phyloP scores from a whole-genome alignment of 2,797 vertebrate species.

The Micromesistius poutassou region DNA sequence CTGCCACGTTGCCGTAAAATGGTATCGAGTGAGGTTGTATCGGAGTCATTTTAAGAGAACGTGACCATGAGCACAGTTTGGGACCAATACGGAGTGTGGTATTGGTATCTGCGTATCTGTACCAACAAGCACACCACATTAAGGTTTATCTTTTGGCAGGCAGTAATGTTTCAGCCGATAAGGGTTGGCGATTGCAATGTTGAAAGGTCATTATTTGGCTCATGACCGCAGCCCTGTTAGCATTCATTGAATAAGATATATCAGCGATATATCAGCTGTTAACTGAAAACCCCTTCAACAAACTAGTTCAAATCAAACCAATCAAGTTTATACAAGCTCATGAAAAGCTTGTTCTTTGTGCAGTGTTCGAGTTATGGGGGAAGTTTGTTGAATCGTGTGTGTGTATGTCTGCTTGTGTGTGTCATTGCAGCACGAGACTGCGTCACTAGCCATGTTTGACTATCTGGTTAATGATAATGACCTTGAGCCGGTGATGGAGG shows the following conservation, averaged over 20 bases:
- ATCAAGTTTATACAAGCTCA: no score
- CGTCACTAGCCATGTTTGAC: slow-evolving; percentile 90
- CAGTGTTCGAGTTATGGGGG: no score
- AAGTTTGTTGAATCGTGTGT: not conserved
- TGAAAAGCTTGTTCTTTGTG: no score
- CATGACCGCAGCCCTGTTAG: not conserved
- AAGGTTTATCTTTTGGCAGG: not conserved
- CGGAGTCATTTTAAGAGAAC: no score
- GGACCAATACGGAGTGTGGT: no score
- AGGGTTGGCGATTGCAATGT: not conserved
- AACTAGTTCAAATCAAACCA: not conserved
- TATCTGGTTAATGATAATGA: slow-evolving; percentile 80
- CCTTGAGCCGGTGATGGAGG: slow-evolving; percentile 73
- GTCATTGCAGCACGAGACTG: slow-evolving; percentile 80
- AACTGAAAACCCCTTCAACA: not conserved
- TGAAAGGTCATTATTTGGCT: not conserved
- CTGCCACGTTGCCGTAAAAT: no score
- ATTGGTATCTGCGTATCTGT: no score
- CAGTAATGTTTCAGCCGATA: not conserved
- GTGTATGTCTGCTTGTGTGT: not conserved
- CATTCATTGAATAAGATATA: not conserved
- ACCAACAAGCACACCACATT: not conserved
- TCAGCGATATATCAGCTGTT: not conserved
- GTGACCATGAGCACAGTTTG: no score
- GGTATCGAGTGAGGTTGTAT: no score